These are phyloP conservation scores for Lithobates sylvaticus DNA, from an alignment of 2,797 vertebrate genomes.

Conservation along the genomic window DNA sequence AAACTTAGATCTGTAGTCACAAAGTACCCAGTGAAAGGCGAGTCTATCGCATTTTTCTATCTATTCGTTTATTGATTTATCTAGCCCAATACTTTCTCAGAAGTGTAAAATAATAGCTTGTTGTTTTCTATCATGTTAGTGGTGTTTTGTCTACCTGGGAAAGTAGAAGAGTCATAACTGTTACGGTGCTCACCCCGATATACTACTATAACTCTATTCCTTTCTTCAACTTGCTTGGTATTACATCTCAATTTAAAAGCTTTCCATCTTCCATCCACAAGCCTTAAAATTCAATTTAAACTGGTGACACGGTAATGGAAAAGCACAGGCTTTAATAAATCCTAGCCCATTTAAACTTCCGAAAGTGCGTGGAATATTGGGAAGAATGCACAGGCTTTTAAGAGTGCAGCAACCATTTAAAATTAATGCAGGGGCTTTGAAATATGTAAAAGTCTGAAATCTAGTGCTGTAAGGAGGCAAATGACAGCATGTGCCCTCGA, in stretches of 20 bases:
- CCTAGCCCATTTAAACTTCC: conserved; percentile 23
- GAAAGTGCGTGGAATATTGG: not conserved
- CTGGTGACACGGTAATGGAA: not conserved
- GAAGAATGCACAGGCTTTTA: conserved; percentile 6
- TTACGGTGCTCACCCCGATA: not conserved
- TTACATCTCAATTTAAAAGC: conserved; percentile 35
- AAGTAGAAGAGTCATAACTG: not conserved
- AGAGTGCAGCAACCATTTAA: conserved; percentile 1
- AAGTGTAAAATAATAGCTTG: not conserved
- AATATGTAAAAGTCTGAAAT: conserved; percentile 33
- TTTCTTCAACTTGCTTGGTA: not conserved
- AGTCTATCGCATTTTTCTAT: not conserved
- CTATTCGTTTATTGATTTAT: not conserved
- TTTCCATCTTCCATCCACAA: conserved; percentile 22
- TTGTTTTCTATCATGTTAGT: not conserved
- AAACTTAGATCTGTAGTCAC: not conserved
- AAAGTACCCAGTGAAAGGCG: not conserved
- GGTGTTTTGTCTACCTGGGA: not conserved
- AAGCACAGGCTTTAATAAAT: conserved; percentile 33
- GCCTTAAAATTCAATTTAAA: conserved; percentile 39
- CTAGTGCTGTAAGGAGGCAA: not conserved
- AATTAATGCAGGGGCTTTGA: conserved; percentile 25
- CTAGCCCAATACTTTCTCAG: not conserved
- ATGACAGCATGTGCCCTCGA: not conserved
- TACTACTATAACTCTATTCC: not conserved